Conservation (phyloP, 2,797 vertebrate genomes). For the Gallinago stenura region DNA sequence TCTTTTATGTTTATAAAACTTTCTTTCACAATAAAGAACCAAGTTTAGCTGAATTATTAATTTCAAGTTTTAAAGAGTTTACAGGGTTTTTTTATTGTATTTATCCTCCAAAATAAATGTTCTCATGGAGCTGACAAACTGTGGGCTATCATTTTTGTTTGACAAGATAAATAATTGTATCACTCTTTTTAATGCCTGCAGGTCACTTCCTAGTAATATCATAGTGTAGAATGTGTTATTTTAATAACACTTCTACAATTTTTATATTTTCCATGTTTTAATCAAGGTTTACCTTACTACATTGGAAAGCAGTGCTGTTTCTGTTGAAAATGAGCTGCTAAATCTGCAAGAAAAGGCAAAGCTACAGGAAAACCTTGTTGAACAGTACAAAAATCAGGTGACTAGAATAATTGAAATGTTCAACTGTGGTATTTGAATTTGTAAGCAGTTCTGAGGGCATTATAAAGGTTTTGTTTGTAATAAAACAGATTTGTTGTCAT, state of each 20-base stretch:
- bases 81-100: background rate
- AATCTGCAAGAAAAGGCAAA: conserved; percentile 79
- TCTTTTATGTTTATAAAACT: background rate
- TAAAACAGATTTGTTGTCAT: background rate
- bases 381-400: conserved; percentile 83
- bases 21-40: background rate
- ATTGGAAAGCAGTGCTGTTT: conserved; percentile 77
- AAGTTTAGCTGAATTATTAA: background rate
- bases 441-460: background rate
- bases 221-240: background rate
- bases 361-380: conserved; percentile 76
- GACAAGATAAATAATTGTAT: background rate
- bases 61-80: background rate
- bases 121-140: background rate
- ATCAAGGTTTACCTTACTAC: conserved; percentile 78
- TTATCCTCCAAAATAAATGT: background rate
- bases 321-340: conserved; percentile 78
- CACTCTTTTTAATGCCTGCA: background rate
- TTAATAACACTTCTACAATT: background rate
- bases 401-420: background rate
- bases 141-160: background rate
- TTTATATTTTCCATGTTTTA: background rate
- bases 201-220: background rate
- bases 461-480: background rate
- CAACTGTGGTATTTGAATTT: background rate